Percentiles rank a stretch among this genome's conserved stretches.
Conservation (phyloP, 2,888 invertebrate species). For the Macrosoma leucophasiata region DNA sequence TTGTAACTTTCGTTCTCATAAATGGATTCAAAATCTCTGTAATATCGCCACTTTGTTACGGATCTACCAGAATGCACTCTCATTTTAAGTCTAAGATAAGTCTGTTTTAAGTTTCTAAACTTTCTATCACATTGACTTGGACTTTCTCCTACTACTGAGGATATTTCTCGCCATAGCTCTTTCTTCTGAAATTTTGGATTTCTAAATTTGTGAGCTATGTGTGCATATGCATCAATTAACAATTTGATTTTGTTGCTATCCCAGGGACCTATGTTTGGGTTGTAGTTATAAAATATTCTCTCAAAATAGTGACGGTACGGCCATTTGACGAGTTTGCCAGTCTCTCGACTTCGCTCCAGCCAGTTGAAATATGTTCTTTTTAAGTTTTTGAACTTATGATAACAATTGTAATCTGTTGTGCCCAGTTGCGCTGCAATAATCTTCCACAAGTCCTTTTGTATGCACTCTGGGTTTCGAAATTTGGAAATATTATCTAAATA, state of each 20-base stretch:
- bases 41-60: slow-evolving; percentile 58
- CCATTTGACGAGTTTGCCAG: slow-evolving; percentile 57
- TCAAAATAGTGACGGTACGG: slow-evolving; percentile 60
- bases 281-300: slow-evolving; percentile 56
- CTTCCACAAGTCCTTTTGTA: slow-evolving; percentile 64
- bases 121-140: slow-evolving; percentile 57
- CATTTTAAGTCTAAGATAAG: slow-evolving; percentile 52
- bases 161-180: slow-evolving; percentile 60
- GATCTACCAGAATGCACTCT: slow-evolving; percentile 40
- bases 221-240: slow-evolving; percentile 50
- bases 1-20: slow-evolving; percentile 32
- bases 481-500: slow-evolving; percentile 56
- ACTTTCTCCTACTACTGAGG: slow-evolving; percentile 43
- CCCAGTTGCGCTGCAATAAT: slow-evolving; percentile 52
- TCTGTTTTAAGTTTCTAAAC: slow-evolving; percentile 63
- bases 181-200: slow-evolving; percentile 59
- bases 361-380: slow-evolving; percentile 60
- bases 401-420: slow-evolving; percentile 60
- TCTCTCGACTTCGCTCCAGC: slow-evolving; percentile 44
- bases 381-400: slow-evolving; percentile 63
- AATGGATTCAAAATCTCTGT: slow-evolving; percentile 55
- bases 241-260: slow-evolving; percentile 46
- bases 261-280: slow-evolving; percentile 49
- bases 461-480: slow-evolving; percentile 44
- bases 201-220: slow-evolving; percentile 53